These are phyloP conservation scores for Elaphurus davidianus DNA, from an alignment of 2,113 vertebrate genomes.

Conservation along the genomic window DNA sequence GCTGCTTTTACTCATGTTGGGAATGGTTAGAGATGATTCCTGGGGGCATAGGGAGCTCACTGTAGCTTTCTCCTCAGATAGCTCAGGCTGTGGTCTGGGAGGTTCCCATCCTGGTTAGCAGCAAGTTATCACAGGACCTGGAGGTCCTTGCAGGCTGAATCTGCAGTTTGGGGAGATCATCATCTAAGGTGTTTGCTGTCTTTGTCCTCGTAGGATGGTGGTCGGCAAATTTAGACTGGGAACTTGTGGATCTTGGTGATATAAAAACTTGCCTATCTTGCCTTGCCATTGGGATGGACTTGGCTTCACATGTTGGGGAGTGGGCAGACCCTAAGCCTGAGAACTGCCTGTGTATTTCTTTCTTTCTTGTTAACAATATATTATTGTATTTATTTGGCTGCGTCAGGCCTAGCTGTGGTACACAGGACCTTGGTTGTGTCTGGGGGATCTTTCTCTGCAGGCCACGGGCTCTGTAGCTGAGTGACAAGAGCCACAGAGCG, in stretches of 20 bases:
- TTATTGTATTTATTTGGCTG: not conserved
- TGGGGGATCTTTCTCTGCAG: not conserved
- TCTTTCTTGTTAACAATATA: not conserved
- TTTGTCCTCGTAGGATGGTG: not conserved
- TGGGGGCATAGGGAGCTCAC: not conserved
- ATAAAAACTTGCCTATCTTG: no score
- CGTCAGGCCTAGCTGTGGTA: not conserved
- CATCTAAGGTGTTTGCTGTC: not conserved
- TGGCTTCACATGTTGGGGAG: no score
- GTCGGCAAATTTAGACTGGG: no score
- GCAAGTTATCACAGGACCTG: not conserved
- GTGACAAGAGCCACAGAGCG: not conserved
- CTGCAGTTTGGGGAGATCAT: not conserved
- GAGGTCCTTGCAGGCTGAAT: not conserved
- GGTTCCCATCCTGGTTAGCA: not conserved
- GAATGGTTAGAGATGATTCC: not conserved
- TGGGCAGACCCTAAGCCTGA: rapidly evolving
- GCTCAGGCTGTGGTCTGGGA: not conserved
- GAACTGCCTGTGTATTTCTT: rapidly evolving
- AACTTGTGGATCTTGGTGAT: rapidly evolving
- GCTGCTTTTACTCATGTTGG: not conserved
- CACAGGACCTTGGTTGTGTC: not conserved
- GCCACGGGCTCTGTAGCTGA: not conserved
- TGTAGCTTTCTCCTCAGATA: not conserved
- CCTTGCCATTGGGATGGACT: no score